phyloP scores from a whole-genome alignment of 2,888 invertebrate genomes.

The Meghimatium bilineatum region DNA sequence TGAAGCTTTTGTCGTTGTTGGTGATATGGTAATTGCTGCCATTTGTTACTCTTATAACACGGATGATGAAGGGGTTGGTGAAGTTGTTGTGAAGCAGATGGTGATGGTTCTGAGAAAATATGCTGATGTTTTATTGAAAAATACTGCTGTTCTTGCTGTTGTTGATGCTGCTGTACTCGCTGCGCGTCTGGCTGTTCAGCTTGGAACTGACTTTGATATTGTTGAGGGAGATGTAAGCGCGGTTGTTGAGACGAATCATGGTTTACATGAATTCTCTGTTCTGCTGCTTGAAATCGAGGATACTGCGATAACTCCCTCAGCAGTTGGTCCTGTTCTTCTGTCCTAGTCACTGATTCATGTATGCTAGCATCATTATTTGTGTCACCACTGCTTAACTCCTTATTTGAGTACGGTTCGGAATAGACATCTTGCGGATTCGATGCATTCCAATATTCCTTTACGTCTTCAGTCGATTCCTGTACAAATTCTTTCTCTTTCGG shows the following conservation, averaged over 20 bases:
- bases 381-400: background rate
- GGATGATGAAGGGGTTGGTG: slow-evolving; percentile 6
- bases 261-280: slow-evolving; percentile 47
- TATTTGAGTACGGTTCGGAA: background rate
- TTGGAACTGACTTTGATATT: slow-evolving; percentile 54
- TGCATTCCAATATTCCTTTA: background rate
- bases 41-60: background rate
- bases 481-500: background rate
- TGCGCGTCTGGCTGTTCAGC: slow-evolving; percentile 52
- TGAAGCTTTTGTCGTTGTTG: slow-evolving; percentile 35
- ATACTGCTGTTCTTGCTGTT: slow-evolving; percentile 10
- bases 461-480: background rate
- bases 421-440: background rate
- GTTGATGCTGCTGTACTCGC: slow-evolving; percentile 29
- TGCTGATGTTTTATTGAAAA: background rate
- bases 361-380: slow-evolving; percentile 15
- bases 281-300: slow-evolving; percentile 42
- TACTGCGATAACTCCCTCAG: slow-evolving; percentile 27
- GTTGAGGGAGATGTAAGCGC: slow-evolving; percentile 40
- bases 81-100: background rate
- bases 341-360: background rate
- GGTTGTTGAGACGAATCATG: slow-evolving; percentile 54
- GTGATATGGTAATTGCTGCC: slow-evolving; percentile 24
- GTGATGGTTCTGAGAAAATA: background rate
- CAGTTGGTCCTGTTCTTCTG: background rate